These are phyloP conservation scores for Calliopum simillimum DNA, from an alignment of 2,888 invertebrate species.

Conservation along the genomic window DNA sequence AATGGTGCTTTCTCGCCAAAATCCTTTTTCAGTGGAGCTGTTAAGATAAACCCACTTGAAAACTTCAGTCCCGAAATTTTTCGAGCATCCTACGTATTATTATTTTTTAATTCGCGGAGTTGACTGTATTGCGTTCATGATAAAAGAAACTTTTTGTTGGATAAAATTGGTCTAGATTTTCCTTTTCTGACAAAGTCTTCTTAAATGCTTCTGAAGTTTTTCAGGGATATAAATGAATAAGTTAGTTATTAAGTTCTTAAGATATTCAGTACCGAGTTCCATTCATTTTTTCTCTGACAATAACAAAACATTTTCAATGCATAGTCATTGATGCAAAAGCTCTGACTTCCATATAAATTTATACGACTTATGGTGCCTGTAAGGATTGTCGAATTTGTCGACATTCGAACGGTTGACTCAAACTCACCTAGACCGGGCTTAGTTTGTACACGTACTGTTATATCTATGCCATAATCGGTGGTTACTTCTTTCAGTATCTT, in stretches of 20 bases:
- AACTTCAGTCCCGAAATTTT: too few relatives aligned
- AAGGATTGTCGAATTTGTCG: conserved; percentile 57
- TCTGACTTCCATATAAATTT: conserved; percentile 84
- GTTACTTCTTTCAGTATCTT: conserved; percentile 61
- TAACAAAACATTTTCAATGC: conserved; percentile 83
- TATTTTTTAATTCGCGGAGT: too few relatives aligned
- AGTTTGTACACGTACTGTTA: conserved; percentile 68
- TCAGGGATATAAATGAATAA: too few relatives aligned
- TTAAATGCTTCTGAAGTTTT: too few relatives aligned
- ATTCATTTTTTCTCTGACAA: conserved; percentile 68
- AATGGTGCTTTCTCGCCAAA: too few relatives aligned
- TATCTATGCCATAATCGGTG: conserved; percentile 62
- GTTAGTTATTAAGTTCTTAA: not conserved
- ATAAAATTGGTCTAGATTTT: too few relatives aligned
- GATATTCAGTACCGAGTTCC: not conserved
- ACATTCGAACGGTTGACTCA: conserved; percentile 79
- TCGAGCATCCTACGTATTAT: too few relatives aligned
- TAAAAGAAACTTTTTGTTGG: too few relatives aligned
- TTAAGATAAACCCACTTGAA: too few relatives aligned
- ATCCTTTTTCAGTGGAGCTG: too few relatives aligned
- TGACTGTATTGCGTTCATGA: too few relatives aligned
- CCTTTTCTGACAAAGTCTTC: too few relatives aligned
- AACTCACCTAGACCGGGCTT: conserved; percentile 73
- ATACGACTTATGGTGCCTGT: conserved; percentile 81
- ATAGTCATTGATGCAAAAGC: conserved; percentile 80